Evolutionary conservation across 2,113 vertebrate genomes (phyloP).

Genomic region (Genyomyrus donnyi): DNA sequence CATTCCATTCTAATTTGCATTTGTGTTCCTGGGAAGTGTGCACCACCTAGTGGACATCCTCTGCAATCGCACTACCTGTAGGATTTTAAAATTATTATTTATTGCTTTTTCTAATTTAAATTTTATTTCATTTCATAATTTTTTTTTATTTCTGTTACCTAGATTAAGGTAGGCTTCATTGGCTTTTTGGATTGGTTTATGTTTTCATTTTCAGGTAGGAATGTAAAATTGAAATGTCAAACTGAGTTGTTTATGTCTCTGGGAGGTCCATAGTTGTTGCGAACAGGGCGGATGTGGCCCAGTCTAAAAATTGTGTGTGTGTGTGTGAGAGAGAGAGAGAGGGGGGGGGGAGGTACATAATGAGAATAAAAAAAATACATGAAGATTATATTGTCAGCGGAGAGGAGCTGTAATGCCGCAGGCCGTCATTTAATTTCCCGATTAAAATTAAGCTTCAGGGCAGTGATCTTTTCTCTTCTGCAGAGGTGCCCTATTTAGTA

Average conservation of each 20-base stretch:
- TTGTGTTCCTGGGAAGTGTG: conserved; percentile 34
- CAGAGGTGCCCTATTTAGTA: not conserved
- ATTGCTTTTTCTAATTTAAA: not conserved
- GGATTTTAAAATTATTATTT: not conserved
- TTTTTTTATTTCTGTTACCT: not conserved
- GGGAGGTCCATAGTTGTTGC: not conserved
- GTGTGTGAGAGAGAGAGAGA: not conserved
- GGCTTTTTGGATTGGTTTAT: not conserved
- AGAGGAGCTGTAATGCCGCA: not conserved
- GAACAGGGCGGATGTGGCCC: not conserved
- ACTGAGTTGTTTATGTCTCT: not conserved
- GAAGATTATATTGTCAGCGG: not conserved
- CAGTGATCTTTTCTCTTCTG: not conserved
- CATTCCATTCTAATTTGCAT: not conserved
- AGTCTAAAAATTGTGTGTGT: not conserved
- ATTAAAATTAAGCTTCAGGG: conserved; percentile 22
- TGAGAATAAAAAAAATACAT: not conserved
- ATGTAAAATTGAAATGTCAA: not conserved
- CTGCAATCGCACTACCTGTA: not conserved
- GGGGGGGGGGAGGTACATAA: not conserved
- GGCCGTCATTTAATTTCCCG: conserved; percentile 20
- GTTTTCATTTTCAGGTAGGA: not conserved
- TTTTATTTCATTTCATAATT: not conserved
- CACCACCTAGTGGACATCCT: conserved; percentile 46
- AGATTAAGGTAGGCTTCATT: not conserved